Conservation (phyloP, 2,888 invertebrate species). For the Rhabditoides inermis region DNA sequence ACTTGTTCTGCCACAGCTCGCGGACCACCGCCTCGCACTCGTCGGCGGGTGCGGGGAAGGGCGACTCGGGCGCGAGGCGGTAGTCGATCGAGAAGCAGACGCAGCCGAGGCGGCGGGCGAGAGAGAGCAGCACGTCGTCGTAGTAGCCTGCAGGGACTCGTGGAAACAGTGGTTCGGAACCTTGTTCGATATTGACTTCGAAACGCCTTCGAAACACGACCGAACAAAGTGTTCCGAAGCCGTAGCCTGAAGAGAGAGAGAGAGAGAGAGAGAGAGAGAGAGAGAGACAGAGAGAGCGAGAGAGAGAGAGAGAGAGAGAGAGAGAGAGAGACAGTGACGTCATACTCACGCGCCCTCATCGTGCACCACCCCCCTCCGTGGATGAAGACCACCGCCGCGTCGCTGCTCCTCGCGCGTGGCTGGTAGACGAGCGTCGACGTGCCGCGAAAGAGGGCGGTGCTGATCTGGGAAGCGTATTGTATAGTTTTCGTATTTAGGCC, state of each 20-base stretch:
- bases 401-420: no score
- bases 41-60: slow-evolving; percentile 52
- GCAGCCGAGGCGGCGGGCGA: slow-evolving; percentile 4
- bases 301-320: slow-evolving; percentile 7
- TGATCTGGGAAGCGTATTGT: no score
- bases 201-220: no score
- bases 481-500: not conserved
- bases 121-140: slow-evolving; percentile 2
- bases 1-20: slow-evolving; percentile 6
- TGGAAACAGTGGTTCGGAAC: no score
- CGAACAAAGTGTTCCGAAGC: no score
- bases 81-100: slow-evolving; percentile 6
- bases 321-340: slow-evolving; percentile 11
- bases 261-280: not conserved
- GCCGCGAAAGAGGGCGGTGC: no score
- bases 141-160: slow-evolving; percentile 4
- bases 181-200: no score
- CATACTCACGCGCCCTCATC: slow-evolving; percentile 21
- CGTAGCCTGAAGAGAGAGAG: no score
- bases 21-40: slow-evolving; percentile 47
- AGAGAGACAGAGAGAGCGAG: no score
- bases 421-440: no score
- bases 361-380: slow-evolving; percentile 43
- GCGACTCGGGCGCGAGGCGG: slow-evolving; percentile 49
- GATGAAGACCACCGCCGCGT: slow-evolving; percentile 24